These are phyloP conservation scores for Andrena trimmerana DNA, from an alignment of 2,888 invertebrate genomes.

Conservation along the genomic window DNA sequence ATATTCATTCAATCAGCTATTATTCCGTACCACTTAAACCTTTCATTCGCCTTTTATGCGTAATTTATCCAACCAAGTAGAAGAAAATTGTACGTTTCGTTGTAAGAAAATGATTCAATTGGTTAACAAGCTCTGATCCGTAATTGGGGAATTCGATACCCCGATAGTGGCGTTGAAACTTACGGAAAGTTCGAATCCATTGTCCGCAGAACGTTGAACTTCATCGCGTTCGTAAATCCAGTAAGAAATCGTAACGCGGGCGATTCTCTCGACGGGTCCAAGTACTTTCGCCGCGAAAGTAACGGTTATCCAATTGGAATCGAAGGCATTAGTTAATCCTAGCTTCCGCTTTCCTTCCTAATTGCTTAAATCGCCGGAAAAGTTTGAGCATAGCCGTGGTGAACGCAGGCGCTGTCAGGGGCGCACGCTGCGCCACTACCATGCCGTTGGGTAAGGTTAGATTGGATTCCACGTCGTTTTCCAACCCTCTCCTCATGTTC, in stretches of 20 bases:
- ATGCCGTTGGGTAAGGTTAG: slow-evolving; percentile 64
- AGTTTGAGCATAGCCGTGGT: slow-evolving; percentile 54
- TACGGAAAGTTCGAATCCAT: slow-evolving; percentile 21
- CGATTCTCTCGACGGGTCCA: slow-evolving; percentile 3
- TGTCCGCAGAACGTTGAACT: slow-evolving; percentile 16
- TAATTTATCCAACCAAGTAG: too few relatives aligned
- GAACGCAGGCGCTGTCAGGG: slow-evolving; percentile 58
- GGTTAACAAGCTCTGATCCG: too few relatives aligned
- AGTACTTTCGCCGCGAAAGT: slow-evolving; percentile 22
- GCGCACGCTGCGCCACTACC: slow-evolving; percentile 66
- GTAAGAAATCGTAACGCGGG: slow-evolving; percentile 3
- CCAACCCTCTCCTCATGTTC: slow-evolving; percentile 66
- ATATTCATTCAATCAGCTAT: too few relatives aligned
- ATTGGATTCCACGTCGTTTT: slow-evolving; percentile 62
- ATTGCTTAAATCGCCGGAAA: slow-evolving; percentile 65
- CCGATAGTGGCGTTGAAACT: neutral
- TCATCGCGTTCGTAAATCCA: slow-evolving; percentile 20
- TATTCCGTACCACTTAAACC: too few relatives aligned
- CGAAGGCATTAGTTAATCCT: slow-evolving; percentile 51
- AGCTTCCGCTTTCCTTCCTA: slow-evolving; percentile 63
- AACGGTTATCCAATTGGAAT: slow-evolving; percentile 48
- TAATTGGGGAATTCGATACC: too few relatives aligned
- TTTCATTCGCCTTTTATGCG: too few relatives aligned
- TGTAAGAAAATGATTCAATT: too few relatives aligned
- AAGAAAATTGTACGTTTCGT: too few relatives aligned